Percentiles rank a stretch among this genome's conserved stretches.
Evolutionary conservation across 1,140 invertebrate species (phyloP).

Genomic region (Cherax quadricarinatus): DNA sequence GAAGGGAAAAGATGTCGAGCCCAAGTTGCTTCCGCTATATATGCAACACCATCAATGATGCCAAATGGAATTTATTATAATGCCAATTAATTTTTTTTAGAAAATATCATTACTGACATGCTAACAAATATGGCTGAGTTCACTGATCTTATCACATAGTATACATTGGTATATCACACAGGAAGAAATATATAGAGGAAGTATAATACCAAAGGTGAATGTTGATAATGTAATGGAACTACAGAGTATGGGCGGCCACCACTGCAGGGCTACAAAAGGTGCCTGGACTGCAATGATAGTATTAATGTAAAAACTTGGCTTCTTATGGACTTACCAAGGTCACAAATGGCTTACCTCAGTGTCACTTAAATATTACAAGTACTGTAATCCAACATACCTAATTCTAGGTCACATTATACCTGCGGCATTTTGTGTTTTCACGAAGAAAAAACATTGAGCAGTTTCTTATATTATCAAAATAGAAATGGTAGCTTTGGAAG

Average conservation of each 20-base stretch:
- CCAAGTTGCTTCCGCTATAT: constrained; percentile 52
- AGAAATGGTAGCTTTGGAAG: constrained; percentile 60
- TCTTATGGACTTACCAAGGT: constrained; percentile 48
- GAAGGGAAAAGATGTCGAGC: constrained; percentile 42
- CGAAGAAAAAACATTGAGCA: constrained; percentile 59
- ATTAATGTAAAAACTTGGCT: constrained; percentile 37
- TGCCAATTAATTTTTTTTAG: constrained; percentile 3
- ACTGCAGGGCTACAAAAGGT: constrained; percentile 26
- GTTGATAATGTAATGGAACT: constrained; percentile 44
- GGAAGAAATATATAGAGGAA: constrained; percentile 17
- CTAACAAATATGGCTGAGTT: neutral
- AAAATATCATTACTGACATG: neutral
- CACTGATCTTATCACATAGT: constrained; percentile 18
- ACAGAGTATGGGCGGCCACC: constrained; percentile 43
- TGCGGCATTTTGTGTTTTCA: constrained; percentile 64
- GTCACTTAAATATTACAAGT: constrained; percentile 35
- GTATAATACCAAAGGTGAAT: constrained; percentile 26
- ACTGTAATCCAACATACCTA: constrained; percentile 52
- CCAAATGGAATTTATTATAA: constrained; percentile 5
- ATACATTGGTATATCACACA: constrained; percentile 19
- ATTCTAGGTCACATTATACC: constrained; percentile 64
- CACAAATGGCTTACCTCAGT: constrained; percentile 31
- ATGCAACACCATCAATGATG: constrained; percentile 29
- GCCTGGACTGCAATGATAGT: constrained; percentile 35
- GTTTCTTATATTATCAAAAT: constrained; percentile 58